Conservation (phyloP, 1,140 invertebrate species). For the Eciton burchellii region DNA sequence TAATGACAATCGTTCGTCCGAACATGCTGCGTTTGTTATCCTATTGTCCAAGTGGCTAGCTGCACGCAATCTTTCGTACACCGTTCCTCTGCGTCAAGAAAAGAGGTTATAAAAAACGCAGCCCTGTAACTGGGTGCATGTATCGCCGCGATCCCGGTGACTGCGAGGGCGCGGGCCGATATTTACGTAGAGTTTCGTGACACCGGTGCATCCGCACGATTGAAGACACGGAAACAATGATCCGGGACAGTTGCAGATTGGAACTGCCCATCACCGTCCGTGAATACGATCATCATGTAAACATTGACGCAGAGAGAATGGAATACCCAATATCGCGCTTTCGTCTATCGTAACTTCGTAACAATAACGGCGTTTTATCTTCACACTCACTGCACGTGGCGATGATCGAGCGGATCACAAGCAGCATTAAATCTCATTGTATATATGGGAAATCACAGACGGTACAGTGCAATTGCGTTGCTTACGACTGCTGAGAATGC, state of each 20-base stretch:
- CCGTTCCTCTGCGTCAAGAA: slow-evolving; percentile 64
- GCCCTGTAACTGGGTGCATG: slow-evolving; percentile 42
- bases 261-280: slow-evolving; percentile 71
- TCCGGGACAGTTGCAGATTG: slow-evolving; percentile 46
- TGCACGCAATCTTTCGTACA: slow-evolving; percentile 34
- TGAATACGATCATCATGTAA: slow-evolving; percentile 80
- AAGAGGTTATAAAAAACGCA: slow-evolving; percentile 76
- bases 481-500: slow-evolving; percentile 77
- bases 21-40: background rate
- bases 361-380: slow-evolving; percentile 10
- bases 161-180: slow-evolving; percentile 37
- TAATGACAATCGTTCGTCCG: background rate
- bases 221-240: background rate
- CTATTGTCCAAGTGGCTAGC: slow-evolving; percentile 11
- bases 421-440: slow-evolving; percentile 73
- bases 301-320: slow-evolving; percentile 79
- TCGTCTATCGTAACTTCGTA: slow-evolving; percentile 20
- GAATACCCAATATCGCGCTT: slow-evolving; percentile 26
- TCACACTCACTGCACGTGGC: slow-evolving; percentile 72
- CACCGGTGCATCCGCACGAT: background rate
- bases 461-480: slow-evolving; percentile 59
- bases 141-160: slow-evolving; percentile 13
- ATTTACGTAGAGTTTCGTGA: background rate
- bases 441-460: slow-evolving; percentile 38
- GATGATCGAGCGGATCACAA: slow-evolving; percentile 66